These are phyloP conservation scores for Parus major DNA, from an alignment of 2,113 vertebrate genomes.

Conservation along the genomic window DNA sequence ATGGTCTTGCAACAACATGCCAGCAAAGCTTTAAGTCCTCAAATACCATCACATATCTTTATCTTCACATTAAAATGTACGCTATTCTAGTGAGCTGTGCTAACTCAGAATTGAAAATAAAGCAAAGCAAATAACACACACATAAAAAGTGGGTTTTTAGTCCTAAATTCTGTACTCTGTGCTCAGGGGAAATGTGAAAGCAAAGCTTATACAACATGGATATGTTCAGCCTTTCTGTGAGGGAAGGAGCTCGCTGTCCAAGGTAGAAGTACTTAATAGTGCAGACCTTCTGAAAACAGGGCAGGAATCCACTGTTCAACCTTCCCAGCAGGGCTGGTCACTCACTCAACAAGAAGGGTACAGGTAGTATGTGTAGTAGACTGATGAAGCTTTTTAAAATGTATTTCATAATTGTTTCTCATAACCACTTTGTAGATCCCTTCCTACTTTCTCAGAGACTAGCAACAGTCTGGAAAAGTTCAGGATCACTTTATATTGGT, in stretches of 20 bases:
- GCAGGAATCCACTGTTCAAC: neutral
- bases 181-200: neutral
- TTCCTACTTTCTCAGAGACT: neutral
- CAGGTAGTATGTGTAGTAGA: neutral
- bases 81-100: rapidly evolving
- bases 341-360: neutral
- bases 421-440: neutral
- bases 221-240: neutral
- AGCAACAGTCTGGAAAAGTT: neutral
- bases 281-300: neutral
- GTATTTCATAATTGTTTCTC: neutral
- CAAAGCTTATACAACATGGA: rapidly evolving
- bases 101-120: neutral
- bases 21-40: neutral
- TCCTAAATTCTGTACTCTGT: neutral
- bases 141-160: rapidly evolving
- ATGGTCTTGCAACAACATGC: neutral
- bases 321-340: neutral
- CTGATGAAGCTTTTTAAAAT: neutral
- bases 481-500: neutral
- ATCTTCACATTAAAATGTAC: neutral
- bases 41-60: neutral
- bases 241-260: neutral
- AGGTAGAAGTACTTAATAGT: rapidly evolving
- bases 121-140: neutral